Evolutionary conservation across 2,888 invertebrate genomes (phyloP), one percentile per base, ranked within the genome.

Genomic region (Perizoma affinitatum): DNA sequence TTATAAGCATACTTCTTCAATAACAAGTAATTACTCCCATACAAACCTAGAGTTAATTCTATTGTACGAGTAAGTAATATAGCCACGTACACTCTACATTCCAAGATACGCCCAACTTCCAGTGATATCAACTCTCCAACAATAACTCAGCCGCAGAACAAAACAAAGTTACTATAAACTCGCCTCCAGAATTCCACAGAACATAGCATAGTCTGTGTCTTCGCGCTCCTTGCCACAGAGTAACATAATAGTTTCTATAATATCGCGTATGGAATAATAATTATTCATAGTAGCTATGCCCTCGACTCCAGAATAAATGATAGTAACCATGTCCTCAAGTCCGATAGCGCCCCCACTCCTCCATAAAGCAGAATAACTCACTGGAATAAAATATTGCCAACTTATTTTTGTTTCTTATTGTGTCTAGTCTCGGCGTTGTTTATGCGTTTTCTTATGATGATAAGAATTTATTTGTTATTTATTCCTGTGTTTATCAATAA

Each of bases 341-440:
- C 22, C 8, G 52, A 76, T 79, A 74, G 71, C 73, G 68, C 72
- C 72, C 67, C 71, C 82, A 88, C 88, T 84, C 84, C 84, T 84
- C 10, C 49, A 38, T 87, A 82, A 85, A 86, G 83, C 82, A 76
- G 84, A 81, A 86, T 90, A 88, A 90, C 83, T 90, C 88, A 87
- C 84, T 77, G 76, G 84, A 84, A 87, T 89, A 88, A 89, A 78
- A 86, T 87, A 88, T 87, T 82, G 80, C 83, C 78, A 80, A 83
- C 82, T 84, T 86, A 86, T 85, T 83, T 81, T 81, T 82, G 80
- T 77, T 80, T 78, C 79, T 86, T 84, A 83, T 84, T 81, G 81
- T 76, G 62, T 71, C 76, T 79, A 80, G 78, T 68, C 69, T 67
- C 73, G 66, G 59, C 73, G 74, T 75, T 76, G 75, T 77, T 78